Conservation (phyloP, 2,888 invertebrate species). For the Drosophila conformis region DNA sequence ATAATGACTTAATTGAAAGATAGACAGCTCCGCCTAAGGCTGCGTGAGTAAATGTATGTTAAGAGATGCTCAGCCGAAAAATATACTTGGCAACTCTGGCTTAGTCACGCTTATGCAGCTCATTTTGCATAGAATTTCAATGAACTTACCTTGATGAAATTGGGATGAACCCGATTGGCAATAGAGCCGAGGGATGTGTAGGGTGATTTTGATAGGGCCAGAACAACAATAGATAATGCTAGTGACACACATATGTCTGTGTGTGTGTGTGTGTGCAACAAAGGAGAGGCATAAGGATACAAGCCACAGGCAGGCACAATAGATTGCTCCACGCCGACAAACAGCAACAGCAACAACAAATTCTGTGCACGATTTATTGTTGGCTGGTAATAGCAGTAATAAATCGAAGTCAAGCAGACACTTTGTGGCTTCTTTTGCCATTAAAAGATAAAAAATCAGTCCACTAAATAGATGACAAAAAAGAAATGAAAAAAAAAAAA, state of each 20-base stretch:
- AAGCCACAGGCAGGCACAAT: slow-evolving; percentile 36
- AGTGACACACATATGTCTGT: slow-evolving; percentile 39
- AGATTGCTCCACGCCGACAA: slow-evolving; percentile 15
- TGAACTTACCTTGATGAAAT: slow-evolving; percentile 37
- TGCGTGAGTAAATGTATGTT: slow-evolving; percentile 5
- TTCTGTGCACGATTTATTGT: slow-evolving; percentile 48
- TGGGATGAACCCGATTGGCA: slow-evolving; percentile 31
- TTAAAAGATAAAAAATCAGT: slow-evolving; percentile 49
- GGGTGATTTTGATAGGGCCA: background rate
- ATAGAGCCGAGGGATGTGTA: background rate
- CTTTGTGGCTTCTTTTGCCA: slow-evolving; percentile 25
- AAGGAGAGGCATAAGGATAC: slow-evolving; percentile 31
- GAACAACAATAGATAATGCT: slow-evolving; percentile 54
- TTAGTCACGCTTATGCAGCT: slow-evolving; percentile 21
- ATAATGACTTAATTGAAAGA: slow-evolving; percentile 63
- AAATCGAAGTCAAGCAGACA: slow-evolving; percentile 49
- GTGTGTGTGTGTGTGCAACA: slow-evolving; percentile 27
- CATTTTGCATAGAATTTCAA: slow-evolving; percentile 29
- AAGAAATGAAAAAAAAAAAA: background rate
- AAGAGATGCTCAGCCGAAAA: slow-evolving; percentile 5
- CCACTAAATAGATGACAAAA: background rate
- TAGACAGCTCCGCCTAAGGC: slow-evolving; percentile 9
- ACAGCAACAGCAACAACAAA: slow-evolving; percentile 16
- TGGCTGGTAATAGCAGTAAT: slow-evolving; percentile 35
- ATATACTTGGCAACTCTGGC: slow-evolving; percentile 3